phyloP scores from a whole-genome alignment of 2,888 invertebrate species.

The Scrobipalpa costella region DNA sequence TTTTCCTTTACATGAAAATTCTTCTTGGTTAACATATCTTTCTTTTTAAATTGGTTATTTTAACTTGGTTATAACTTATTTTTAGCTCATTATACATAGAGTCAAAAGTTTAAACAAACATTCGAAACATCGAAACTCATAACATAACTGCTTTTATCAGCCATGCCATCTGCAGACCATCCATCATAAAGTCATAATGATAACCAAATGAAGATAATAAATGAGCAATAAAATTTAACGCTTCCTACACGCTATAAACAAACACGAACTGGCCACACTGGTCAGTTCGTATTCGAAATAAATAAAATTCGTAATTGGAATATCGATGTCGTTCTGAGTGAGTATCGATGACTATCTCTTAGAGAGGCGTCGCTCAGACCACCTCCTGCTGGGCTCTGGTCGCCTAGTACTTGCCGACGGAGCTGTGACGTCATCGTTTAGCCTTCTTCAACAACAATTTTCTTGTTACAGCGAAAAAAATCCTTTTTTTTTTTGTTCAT shows the following conservation, averaged over 20 bases:
- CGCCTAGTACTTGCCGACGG: background rate
- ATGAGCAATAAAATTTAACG: conserved; percentile 8
- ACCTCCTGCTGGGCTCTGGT: conserved; percentile 5
- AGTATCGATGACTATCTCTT: conserved; percentile 8
- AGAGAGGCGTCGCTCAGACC: background rate
- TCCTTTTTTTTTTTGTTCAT: no score
- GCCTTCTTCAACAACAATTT: background rate
- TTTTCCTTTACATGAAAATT: no score
- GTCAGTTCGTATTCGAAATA: background rate
- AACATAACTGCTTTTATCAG: background rate
- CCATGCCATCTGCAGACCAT: background rate
- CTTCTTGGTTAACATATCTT: no score
- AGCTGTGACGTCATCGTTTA: background rate
- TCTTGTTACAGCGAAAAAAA: no score
- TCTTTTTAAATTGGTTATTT: no score
- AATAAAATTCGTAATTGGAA: background rate
- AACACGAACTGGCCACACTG: background rate
- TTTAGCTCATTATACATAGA: no score
- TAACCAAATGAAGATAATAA: conserved; percentile 10
- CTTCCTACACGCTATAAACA: background rate
- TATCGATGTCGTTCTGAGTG: conserved; percentile 1
- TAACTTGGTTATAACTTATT: no score
- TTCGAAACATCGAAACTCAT: no score
- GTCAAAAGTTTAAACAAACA: no score
- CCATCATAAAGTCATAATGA: background rate